These are phyloP conservation scores for Steinernema feltiae DNA, from an alignment of 1,140 invertebrate genomes.

Conservation along the genomic window DNA sequence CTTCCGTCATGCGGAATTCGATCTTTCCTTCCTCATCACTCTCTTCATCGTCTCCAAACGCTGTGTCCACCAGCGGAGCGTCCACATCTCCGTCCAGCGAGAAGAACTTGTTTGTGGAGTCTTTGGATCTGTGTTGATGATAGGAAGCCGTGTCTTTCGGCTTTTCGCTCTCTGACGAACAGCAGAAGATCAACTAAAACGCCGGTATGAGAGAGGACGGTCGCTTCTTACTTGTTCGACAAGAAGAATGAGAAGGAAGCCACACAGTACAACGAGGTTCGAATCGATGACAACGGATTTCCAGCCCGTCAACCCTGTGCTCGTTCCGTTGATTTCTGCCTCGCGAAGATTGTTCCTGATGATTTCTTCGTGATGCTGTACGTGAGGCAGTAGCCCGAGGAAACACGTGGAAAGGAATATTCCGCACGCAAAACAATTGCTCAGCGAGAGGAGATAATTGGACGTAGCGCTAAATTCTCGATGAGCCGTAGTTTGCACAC, in stretches of 20 bases:
- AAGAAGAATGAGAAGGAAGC: constrained; percentile 37
- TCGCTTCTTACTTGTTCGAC: constrained; percentile 28
- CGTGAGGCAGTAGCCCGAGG: constrained; percentile 57
- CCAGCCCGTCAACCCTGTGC: constrained; percentile 1
- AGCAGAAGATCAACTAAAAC: not conserved
- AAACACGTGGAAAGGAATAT: constrained; percentile 60
- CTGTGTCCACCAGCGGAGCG: constrained; percentile 29
- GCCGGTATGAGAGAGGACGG: not conserved
- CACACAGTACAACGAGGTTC: constrained; percentile 27
- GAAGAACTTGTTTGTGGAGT: not conserved
- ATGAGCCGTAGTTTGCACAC: not conserved
- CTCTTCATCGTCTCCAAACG: constrained; percentile 35
- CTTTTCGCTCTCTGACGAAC: not conserved
- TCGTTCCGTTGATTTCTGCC: constrained; percentile 29
- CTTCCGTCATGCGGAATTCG: not conserved
- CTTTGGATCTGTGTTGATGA: not conserved
- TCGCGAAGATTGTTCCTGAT: constrained; percentile 28
- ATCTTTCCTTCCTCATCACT: not conserved
- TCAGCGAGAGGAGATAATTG: constrained; percentile 42
- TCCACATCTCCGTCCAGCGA: constrained; percentile 20
- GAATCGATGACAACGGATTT: constrained; percentile 40
- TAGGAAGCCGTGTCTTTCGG: not conserved
- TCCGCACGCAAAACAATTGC: constrained; percentile 59
- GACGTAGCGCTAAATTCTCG: constrained; percentile 16
- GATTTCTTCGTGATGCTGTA: constrained; percentile 43